These are phyloP conservation scores for Penelope pileata DNA, from an alignment of 2,113 vertebrate species.

Conservation along the genomic window DNA sequence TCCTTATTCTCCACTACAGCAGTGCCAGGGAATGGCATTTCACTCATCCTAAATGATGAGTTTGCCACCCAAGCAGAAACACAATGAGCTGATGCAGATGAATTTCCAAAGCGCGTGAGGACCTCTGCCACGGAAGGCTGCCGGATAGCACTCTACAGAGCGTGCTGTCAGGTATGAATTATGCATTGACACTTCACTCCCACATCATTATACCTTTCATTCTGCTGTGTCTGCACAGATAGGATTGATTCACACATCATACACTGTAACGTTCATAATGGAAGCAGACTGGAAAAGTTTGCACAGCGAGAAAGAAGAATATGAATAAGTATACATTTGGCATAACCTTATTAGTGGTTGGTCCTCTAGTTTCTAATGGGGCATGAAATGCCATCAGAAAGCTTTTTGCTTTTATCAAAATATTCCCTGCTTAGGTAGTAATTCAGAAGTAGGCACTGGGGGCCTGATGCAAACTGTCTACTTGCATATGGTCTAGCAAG, in stretches of 20 bases:
- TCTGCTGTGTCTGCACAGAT: conserved; percentile 63
- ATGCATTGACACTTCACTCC: conserved; percentile 68
- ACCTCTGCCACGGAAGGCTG: conserved; percentile 33
- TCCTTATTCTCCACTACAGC: conserved; percentile 26
- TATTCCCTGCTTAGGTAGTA: neutral
- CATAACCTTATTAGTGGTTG: neutral
- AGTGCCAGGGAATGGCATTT: conserved; percentile 19
- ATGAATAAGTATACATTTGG: conserved; percentile 1
- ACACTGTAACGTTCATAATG: conserved; percentile 27
- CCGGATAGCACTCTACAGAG: conserved; percentile 35
- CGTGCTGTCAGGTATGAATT: conserved; percentile 65
- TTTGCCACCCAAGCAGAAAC: conserved; percentile 71
- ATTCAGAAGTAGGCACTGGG: neutral
- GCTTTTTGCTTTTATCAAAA: conserved; percentile 23
- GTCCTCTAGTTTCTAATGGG: conserved; percentile 11
- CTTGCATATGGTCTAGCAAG: conserved; percentile 37
- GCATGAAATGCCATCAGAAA: conserved; percentile 24
- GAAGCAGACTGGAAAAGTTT: neutral
- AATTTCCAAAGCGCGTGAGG: conserved; percentile 52
- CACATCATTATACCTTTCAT: conserved; percentile 69
- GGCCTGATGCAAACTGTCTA: conserved; percentile 2
- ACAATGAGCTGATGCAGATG: conserved; percentile 61
- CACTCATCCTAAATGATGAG: conserved; percentile 50
- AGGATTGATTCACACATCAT: conserved; percentile 56
- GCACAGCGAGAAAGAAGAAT: conserved; percentile 14